phyloP scores from a whole-genome alignment of 2,113 vertebrate species.

The Condylura cristata region DNA sequence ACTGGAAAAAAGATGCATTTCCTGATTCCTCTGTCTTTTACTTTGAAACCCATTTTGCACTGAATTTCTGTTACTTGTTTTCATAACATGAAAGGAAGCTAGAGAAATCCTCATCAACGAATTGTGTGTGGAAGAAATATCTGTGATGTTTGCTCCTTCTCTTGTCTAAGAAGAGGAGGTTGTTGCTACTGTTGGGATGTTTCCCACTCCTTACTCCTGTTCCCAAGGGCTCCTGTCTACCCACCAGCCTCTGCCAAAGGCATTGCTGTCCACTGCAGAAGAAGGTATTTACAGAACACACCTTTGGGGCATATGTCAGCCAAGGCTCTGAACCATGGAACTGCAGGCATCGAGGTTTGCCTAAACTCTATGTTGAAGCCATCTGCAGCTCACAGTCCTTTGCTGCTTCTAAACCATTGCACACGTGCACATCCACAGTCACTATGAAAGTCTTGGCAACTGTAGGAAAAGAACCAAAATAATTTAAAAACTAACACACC shows the following conservation, averaged over 20 bases:
- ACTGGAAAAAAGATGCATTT: conserved; percentile 14
- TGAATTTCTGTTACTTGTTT: conserved; percentile 24
- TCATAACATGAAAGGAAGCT: conserved; percentile 26
- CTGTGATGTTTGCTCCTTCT: not conserved
- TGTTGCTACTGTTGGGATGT: not conserved
- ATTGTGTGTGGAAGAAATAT: conserved; percentile 46
- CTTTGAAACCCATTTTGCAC: conserved; percentile 1
- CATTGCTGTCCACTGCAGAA: not conserved
- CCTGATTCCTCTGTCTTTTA: conserved; percentile 14
- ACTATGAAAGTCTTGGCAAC: conserved; percentile 11
- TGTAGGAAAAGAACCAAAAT: not conserved
- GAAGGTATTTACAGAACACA: not conserved
- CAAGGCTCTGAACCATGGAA: not conserved
- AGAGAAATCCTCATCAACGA: not conserved
- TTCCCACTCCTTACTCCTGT: not conserved
- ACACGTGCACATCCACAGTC: not conserved
- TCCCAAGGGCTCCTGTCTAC: not conserved
- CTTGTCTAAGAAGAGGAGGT: not conserved
- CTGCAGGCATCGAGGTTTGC: not conserved
- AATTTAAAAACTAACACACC: not conserved
- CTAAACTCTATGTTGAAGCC: not conserved
- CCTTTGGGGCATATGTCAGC: not conserved
- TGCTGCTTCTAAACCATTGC: not conserved
- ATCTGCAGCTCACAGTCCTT: not conserved
- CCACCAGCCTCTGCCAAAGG: not conserved